Evolutionary conservation across 2,113 vertebrate species (phyloP), one percentile per base, ranked within the genome.

Genomic region (Xenotilapia caudafasciata): DNA sequence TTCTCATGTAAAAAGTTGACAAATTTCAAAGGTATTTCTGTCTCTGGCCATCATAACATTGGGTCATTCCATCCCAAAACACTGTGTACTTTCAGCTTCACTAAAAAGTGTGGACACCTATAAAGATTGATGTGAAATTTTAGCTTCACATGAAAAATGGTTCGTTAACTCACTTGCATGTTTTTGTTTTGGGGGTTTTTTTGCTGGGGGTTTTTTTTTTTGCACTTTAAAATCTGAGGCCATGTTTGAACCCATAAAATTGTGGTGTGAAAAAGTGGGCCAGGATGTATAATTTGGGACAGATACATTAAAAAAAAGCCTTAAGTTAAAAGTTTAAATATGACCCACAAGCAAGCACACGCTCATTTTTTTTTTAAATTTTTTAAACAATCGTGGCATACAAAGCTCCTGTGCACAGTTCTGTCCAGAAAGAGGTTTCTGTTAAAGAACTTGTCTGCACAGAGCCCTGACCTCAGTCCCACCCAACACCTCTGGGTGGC

Each of bases 121-220:
- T 62, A 62, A 62, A n/a, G 6, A 35, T 35, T 65, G 60, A 17
- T 35, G 31, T 65, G 31, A 35, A 65, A 35, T 65, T 62, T 65
- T 65, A 65, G 31, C 60, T 65, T 65, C 60, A 65, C 19, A n/a
- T 65, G 17, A n/a, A 35, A 38, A 65, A 38, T 2, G 2, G 6
- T 62, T 62, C 1, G 4, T 35, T 17, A 19, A 62, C 15, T 6
- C 9, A 62, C 31, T 62, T 62, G 31, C 58, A 62, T 62, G 58
- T 62, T 33, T 62, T 62, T 62, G 3, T 58, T 58, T 53, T 53
- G 51, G 9, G 19, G 0, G 0, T 4, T 12, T 49, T 51, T 51
- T 11, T 21, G 2, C 2, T 11, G 23, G 33, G 7, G 1, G 0
- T 7, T 17, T 8, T 2, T 2, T 55, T 9, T 15, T 28, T 31